phyloP scores from a whole-genome alignment of 2,113 vertebrate genomes.

The Neotoma lepida region DNA sequence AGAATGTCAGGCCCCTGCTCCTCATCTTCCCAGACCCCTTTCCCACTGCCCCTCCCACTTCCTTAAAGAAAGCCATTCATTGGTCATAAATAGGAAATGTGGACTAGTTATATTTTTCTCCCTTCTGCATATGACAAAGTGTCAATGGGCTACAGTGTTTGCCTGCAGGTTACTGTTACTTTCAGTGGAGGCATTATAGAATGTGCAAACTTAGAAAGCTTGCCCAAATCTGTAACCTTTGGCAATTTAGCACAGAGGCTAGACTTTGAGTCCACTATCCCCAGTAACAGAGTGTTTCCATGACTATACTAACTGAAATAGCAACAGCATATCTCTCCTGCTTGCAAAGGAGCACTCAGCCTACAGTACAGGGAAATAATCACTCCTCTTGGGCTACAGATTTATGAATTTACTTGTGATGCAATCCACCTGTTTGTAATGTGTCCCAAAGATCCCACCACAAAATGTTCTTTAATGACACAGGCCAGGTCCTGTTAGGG shows the following conservation, averaged over 20 bases:
- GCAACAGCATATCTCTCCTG: not conserved
- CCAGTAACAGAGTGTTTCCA: not conserved
- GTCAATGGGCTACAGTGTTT: not conserved
- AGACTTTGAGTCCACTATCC: constrained; percentile 44
- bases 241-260: not conserved
- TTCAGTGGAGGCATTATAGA: constrained; percentile 42
- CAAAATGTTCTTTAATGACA: constrained; percentile 47
- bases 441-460: not conserved
- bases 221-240: not conserved
- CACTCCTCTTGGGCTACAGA: not conserved
- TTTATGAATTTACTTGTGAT: constrained; percentile 43
- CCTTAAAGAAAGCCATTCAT: constrained; percentile 12
- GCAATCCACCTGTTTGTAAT: constrained; percentile 49
- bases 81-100: not conserved
- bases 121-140: not conserved
- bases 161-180: not conserved
- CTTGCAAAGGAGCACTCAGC: not conserved
- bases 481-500: not conserved
- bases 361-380: constrained; percentile 23
- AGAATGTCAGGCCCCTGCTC: not conserved
- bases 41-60: too few relatives aligned
- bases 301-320: constrained; percentile 28
- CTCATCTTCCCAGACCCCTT: not conserved
- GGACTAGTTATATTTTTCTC: not conserved
- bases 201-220: not conserved